Evolutionary conservation across 2,888 invertebrate species (phyloP), one percentile per base, ranked within the genome.

Genomic region (Torymus auratus): DNA sequence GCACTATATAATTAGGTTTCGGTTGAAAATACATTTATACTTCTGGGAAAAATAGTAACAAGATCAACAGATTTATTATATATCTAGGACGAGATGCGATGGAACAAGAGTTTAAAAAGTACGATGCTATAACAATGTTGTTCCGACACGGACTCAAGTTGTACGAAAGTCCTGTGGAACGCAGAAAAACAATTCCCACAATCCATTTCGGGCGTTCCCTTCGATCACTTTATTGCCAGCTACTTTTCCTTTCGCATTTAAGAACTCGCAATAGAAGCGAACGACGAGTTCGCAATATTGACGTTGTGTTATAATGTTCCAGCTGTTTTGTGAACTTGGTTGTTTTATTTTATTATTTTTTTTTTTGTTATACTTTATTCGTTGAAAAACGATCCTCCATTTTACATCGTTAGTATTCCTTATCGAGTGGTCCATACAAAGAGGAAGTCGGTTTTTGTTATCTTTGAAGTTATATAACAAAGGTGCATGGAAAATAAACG

Each of bases 141-240:
- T 88, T 85, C 87, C 86, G 84, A 84, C 84, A 76, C 83, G 85
- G 86, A 84, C 80, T 81, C 80, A 62, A 81, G 73, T 68, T 82
- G 58, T 74, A 73, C 78, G 28, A 75, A 72, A 77, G 83, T 77
- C 86, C 85, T 83, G 83, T 83, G 87, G 86, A 85, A 88, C 89
- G 88, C 89, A 89, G 89, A 89, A 89, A 89, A 89, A 89, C 89
- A 89, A 89, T 89, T 89, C 88, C 88, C 88, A 89, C 89, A 89
- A 88, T 89, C 86, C 86, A 86, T 87, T 70, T 73, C 15, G 52
- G 56, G 75, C 76, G 85, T 85, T 86, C 86, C 84, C 85, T 85
- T 86, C 86, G 86, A 84, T 84, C 86, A 84, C 72, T 70, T 81
- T 55, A 68, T 82, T 74, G 71, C 70, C 71, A 80, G 73, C 56